A percentile compares a stretch with the other conserved stretches of the same genome.
Evolutionary conservation across 2,888 invertebrate genomes (phyloP).

Genomic region (Resseliella maxima): DNA sequence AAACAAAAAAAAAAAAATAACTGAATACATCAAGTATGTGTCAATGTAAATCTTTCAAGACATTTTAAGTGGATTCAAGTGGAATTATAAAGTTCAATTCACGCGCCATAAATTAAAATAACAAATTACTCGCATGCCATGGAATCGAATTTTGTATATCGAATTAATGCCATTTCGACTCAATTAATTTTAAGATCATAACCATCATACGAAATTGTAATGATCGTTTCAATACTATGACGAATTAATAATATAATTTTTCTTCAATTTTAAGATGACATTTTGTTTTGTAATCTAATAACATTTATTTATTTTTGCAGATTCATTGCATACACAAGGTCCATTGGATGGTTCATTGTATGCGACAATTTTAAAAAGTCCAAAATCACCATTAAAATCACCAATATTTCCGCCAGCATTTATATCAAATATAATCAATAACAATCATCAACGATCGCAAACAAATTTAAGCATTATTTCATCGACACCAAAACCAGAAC

Average conservation of each 20-base stretch:
- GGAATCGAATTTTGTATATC: neutral
- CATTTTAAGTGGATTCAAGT: conserved; percentile 39
- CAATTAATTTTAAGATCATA: neutral
- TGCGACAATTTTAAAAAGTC: conserved; percentile 72
- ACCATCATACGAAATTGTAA: neutral
- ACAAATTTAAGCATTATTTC: conserved; percentile 4
- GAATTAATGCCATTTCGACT: neutral
- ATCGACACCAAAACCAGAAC: conserved; percentile 43
- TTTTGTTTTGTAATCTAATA: neutral
- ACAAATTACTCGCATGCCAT: neutral
- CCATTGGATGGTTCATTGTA: conserved; percentile 92
- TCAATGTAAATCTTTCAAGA: neutral
- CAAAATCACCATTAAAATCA: conserved; percentile 60
- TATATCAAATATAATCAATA: conserved; percentile 57
- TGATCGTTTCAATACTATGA: neutral
- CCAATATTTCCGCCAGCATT: conserved; percentile 52
- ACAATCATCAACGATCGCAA: conserved; percentile 53
- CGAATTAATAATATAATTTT: neutral
- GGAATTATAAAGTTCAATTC: conserved; percentile 10
- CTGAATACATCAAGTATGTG: neutral
- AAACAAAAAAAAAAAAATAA: neutral
- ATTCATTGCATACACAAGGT: conserved; percentile 76
- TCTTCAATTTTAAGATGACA: neutral
- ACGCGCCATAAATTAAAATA: neutral
- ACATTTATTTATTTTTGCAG: conserved; percentile 57